phyloP scores from a whole-genome alignment of 2,888 invertebrate species.

The Augochlorella aurata region DNA sequence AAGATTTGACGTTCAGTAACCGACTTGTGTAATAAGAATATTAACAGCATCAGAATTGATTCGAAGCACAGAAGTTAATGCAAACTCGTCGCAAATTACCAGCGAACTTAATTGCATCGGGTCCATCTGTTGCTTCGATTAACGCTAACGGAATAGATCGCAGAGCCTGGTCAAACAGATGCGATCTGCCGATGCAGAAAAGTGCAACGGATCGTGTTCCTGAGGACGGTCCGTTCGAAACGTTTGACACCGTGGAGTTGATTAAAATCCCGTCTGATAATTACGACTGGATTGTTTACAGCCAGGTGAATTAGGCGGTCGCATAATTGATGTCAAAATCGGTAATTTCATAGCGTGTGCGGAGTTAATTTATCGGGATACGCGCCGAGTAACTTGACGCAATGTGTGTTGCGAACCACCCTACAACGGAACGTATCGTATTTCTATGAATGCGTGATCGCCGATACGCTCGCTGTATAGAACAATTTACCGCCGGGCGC shows the following conservation, averaged over 20 bases:
- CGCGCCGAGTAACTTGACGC: slow-evolving; percentile 22
- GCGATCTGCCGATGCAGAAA: neutral
- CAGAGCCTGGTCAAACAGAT: neutral
- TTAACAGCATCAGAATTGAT: neutral
- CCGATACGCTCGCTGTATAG: neutral
- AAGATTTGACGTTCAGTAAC: neutral
- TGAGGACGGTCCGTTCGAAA: neutral
- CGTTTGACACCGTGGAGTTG: slow-evolving; percentile 40
- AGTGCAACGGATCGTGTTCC: neutral
- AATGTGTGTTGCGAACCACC: slow-evolving; percentile 40
- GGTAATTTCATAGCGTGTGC: slow-evolving; percentile 43
- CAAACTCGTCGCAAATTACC: neutral
- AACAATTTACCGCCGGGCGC: slow-evolving; percentile 27
- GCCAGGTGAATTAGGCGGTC: slow-evolving; percentile 45
- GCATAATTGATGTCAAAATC: slow-evolving; percentile 52
- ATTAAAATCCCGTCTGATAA: slow-evolving; percentile 54
- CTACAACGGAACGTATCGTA: slow-evolving; percentile 25
- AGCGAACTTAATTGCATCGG: neutral
- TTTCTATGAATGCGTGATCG: slow-evolving; percentile 41
- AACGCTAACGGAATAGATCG: neutral
- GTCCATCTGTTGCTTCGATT: neutral
- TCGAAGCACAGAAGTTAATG: neutral
- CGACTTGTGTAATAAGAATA: neutral
- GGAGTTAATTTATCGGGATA: slow-evolving; percentile 51
- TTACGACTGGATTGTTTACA: slow-evolving; percentile 41